These are phyloP conservation scores for Drosophila mimetica DNA, from an alignment of 2,888 invertebrate species.

Conservation along the genomic window DNA sequence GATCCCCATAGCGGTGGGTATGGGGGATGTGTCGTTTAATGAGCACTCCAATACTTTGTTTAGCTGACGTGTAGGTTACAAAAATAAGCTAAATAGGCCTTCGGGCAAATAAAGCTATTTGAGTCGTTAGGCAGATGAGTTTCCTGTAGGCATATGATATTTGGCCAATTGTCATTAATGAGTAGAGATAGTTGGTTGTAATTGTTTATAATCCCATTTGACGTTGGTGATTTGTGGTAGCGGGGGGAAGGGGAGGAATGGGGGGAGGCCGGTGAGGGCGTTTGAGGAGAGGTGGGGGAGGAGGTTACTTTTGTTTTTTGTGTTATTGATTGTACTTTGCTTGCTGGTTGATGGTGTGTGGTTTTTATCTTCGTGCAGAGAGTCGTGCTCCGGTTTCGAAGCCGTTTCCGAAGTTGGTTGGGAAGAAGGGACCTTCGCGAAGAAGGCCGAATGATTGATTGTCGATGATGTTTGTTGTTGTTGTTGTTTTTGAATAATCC, in stretches of 20 bases:
- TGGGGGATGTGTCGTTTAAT: background rate
- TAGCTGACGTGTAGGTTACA: too few relatives aligned
- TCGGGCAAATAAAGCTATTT: too few relatives aligned
- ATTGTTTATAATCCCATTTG: background rate
- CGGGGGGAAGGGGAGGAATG: too few relatives aligned
- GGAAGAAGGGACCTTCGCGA: background rate
- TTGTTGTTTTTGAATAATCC: background rate
- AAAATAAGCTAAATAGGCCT: too few relatives aligned
- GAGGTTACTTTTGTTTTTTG: too few relatives aligned
- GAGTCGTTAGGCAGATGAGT: background rate
- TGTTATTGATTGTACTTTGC: background rate
- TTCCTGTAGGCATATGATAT: background rate
- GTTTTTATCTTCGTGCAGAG: background rate
- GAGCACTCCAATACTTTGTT: background rate
- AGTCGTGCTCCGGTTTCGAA: background rate
- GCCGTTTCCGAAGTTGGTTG: background rate
- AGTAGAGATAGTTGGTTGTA: background rate
- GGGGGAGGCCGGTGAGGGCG: background rate
- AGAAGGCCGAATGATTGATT: background rate
- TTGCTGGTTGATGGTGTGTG: background rate
- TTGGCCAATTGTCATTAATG: background rate
- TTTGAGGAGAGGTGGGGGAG: background rate
- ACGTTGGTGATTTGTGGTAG: background rate
- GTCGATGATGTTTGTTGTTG: conserved; percentile 1
- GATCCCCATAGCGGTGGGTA: background rate